Base-by-base conservation (phyloP, 1,140 invertebrate genomes). In the Drosophila tani region DNA sequence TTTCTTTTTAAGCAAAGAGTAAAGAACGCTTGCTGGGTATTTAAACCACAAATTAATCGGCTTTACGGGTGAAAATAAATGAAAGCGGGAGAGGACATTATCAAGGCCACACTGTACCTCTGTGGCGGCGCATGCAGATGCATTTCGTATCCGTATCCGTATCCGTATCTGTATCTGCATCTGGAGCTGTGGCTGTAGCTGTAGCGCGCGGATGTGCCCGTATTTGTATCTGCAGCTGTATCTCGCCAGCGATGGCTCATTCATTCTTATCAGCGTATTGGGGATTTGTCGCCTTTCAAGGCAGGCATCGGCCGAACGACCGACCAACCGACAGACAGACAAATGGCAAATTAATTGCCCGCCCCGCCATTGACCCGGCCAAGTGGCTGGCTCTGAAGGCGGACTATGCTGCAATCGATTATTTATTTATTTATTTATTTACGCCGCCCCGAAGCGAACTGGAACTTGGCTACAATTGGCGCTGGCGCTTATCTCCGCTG, bases 361-460 rank as follows among this genome's bases (percentile, higher is more conserved):
- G 71, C 59, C 66, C 66, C 64, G 64, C 58, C 63, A 32, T 46
- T 41, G 57, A 46, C 45, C 19, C 21, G 57, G 29, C 40, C 64
- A 67, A 68, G 65, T 70, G 67, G 43, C 51, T 53, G 27, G 50
- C 40, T 45, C 32, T 41, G 29, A 67, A 59, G 58, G 59, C 57
- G 27, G 43, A 53, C 35, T 15, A 11, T 35, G 9, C 58, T 43
- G 35, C 80, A 75, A 88, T 87, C 84, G 84, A 88, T 88, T 87
- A 80, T 87, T 87, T 87, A 87, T 87, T 87, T 87, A 87, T 87
- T 87, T 87, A 87, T 87, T 87, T 88, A 88, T 87, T 82, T 75
- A 71, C 71, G 66, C 66, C 76, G 82, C 81, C 76, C 70, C 73
- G 63, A 56, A n/a, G 75, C 81, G 35, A 57, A 57, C 77, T 81